Conservation (phyloP, 2,113 vertebrate genomes). For the Erinaceus europaeus region DNA sequence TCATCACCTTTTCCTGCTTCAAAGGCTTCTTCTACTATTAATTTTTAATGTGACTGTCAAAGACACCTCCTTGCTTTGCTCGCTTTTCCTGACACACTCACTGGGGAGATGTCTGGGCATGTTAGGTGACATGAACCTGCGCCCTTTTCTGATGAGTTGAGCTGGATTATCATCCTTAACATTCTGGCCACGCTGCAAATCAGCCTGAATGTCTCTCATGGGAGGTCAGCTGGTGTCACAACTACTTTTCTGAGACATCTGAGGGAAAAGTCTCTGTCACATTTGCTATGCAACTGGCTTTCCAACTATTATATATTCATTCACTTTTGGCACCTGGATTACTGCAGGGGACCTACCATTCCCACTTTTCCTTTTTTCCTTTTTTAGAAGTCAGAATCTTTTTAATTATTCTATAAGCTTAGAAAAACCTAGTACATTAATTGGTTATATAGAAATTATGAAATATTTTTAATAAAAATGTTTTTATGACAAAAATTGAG, state of each 20-base stretch:
- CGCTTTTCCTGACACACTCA: background rate
- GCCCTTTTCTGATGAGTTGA: background rate
- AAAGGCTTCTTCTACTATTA: background rate
- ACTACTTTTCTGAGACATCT: background rate
- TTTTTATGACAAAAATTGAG: background rate
- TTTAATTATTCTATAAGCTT: background rate
- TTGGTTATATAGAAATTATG: background rate
- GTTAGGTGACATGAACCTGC: background rate
- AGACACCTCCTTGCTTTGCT: background rate
- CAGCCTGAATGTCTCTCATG: background rate
- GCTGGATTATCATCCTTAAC: background rate
- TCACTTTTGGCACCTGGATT: too few species aligned
- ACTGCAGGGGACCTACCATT: too few species aligned
- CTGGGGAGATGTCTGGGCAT: too few species aligned
- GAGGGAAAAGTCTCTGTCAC: background rate
- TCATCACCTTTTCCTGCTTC: background rate
- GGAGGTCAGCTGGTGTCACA: background rate
- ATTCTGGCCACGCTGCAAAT: background rate
- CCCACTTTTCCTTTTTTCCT: too few species aligned
- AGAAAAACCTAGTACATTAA: background rate
- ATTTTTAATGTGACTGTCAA: background rate
- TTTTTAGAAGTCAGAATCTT: background rate
- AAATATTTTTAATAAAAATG: background rate
- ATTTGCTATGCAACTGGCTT: too few species aligned
- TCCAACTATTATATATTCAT: too few species aligned